Evolutionary conservation across 1,140 invertebrate species (phyloP).

Genomic region (Magallana ariakensis): DNA sequence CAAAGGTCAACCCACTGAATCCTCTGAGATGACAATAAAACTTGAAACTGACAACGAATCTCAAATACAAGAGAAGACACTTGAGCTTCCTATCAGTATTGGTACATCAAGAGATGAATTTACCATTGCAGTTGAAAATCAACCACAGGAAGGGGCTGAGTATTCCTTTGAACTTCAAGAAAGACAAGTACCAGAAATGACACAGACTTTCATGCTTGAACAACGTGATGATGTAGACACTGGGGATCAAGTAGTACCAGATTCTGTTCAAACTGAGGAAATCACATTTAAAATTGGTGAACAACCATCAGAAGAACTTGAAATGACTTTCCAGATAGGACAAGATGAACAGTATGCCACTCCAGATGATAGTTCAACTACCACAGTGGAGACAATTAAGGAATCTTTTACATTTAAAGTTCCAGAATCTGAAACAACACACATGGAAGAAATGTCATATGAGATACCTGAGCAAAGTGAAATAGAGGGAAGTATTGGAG

Average conservation of each 20-base stretch:
- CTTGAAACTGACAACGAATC: slow-evolving; percentile 34
- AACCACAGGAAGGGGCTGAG: slow-evolving; percentile 67
- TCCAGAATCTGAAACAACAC: neutral
- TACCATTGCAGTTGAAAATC: slow-evolving; percentile 65
- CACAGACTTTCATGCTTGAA: slow-evolving; percentile 37
- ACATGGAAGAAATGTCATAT: slow-evolving; percentile 19
- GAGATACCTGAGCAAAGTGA: slow-evolving; percentile 19
- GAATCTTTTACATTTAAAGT: slow-evolving; percentile 51
- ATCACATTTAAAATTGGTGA: slow-evolving; percentile 46
- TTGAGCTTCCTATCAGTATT: slow-evolving; percentile 61
- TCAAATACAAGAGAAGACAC: slow-evolving; percentile 17
- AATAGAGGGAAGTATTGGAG: neutral
- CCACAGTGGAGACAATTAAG: slow-evolving; percentile 43
- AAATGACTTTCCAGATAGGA: slow-evolving; percentile 49
- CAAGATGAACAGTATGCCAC: slow-evolving; percentile 44
- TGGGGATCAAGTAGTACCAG: slow-evolving; percentile 44
- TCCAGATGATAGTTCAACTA: slow-evolving; percentile 48
- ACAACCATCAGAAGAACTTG: slow-evolving; percentile 48
- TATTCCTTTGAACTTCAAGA: slow-evolving; percentile 67
- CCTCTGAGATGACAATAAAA: slow-evolving; percentile 44
- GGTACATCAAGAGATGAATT: slow-evolving; percentile 71
- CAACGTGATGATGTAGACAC: slow-evolving; percentile 44
- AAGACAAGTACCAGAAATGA: slow-evolving; percentile 41
- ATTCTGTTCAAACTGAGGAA: slow-evolving; percentile 43
- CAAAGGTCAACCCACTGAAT: slow-evolving; percentile 38